phyloP scores from a whole-genome alignment of 2,888 invertebrate species.

The Willowsia nigromaculata region DNA sequence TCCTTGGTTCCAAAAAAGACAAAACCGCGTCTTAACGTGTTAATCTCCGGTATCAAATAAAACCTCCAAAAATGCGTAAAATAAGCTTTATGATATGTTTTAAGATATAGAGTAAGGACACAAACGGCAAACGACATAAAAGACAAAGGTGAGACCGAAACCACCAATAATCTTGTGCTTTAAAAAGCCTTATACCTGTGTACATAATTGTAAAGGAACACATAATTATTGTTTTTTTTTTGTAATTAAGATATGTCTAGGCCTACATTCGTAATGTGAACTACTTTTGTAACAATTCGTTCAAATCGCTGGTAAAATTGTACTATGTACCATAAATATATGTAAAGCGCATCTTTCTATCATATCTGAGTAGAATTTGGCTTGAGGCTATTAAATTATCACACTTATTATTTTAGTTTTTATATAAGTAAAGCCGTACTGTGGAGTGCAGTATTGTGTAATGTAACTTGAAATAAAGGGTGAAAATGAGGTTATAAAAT shows the following conservation, averaged over 20 bases:
- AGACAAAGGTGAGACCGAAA: conserved; percentile 55
- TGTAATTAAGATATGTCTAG: background rate
- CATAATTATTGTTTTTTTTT: too few species aligned
- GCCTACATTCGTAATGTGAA: background rate
- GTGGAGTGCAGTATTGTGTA: background rate
- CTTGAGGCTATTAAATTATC: background rate
- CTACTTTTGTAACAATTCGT: conserved; percentile 23
- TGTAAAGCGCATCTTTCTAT: background rate
- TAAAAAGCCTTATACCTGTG: conserved; percentile 52
- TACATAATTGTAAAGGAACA: conserved; percentile 1
- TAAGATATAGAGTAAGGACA: background rate
- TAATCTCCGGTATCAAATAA: background rate
- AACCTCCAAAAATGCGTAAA: background rate
- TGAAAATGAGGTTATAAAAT: too few species aligned
- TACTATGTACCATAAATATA: background rate
- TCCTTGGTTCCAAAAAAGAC: conserved; percentile 60
- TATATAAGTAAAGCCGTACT: background rate
- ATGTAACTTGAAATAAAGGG: too few species aligned
- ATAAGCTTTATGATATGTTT: background rate
- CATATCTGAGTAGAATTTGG: background rate
- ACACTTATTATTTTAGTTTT: too few species aligned
- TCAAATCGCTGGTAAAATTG: conserved; percentile 45
- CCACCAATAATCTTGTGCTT: conserved; percentile 62
- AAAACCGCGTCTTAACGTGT: background rate
- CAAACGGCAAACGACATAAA: conserved; percentile 58